These are phyloP conservation scores for Siniperca scherzeri DNA, from an alignment of 2,797 vertebrate species.

Conservation along the genomic window DNA sequence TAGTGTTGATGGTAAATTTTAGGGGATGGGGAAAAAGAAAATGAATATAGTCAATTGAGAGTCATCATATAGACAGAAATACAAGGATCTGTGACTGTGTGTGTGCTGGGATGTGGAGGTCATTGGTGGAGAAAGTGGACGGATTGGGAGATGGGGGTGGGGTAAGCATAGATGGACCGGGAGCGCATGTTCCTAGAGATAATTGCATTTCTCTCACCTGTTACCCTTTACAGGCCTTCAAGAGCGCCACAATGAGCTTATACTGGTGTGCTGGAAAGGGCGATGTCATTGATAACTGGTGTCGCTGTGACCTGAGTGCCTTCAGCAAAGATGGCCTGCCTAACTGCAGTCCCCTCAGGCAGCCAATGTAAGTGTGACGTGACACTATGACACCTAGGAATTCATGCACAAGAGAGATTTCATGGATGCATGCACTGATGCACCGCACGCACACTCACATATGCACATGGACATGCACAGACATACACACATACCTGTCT, in stretches of 20 bases:
- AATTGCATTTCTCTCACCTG: constrained; percentile 87
- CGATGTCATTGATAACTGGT: constrained; percentile 99
- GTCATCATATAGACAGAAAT: constrained; percentile 26
- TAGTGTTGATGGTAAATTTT: constrained; percentile 21
- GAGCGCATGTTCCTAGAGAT: constrained; percentile 74
- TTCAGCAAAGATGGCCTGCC: constrained; percentile 96
- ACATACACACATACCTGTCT: constrained; percentile 35
- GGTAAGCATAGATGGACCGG: constrained; percentile 58
- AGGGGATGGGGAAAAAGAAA: constrained; percentile 5
- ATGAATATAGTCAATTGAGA: constrained; percentile 10
- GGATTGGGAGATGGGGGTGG: constrained; percentile 39
- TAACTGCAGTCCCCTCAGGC: constrained; percentile 95
- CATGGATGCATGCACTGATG: constrained; percentile 68
- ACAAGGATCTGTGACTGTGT: constrained; percentile 18
- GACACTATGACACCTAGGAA: constrained; percentile 71
- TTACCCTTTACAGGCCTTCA: constrained; percentile 92
- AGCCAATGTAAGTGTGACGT: constrained; percentile 91
- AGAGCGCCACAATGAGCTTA: constrained; percentile 96
- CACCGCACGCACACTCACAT: constrained; percentile 44
- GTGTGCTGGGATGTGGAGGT: constrained; percentile 37
- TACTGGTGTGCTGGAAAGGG: constrained; percentile 99
- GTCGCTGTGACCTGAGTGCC: constrained; percentile 97
- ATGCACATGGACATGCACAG: constrained; percentile 30
- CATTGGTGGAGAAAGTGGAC: constrained; percentile 31
- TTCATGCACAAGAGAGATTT: constrained; percentile 66